Conservation (phyloP, 1,140 invertebrate genomes). For the Bombus waltoni region DNA sequence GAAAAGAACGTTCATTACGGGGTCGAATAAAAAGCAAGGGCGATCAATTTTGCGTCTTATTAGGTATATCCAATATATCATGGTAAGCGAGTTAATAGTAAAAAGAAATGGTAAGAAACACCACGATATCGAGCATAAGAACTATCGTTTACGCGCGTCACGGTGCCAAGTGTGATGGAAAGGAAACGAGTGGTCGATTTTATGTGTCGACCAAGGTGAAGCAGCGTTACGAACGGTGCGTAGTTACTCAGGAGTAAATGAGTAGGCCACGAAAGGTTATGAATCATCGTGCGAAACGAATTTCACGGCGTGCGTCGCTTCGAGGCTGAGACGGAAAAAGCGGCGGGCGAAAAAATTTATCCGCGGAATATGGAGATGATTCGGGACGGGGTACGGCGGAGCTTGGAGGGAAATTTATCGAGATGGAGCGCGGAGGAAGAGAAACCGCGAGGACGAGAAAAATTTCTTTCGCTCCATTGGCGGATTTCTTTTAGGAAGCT, state of each 20-base stretch:
- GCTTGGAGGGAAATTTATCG: conserved; percentile 18
- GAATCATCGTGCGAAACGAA: conserved; percentile 58
- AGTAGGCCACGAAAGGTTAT: conserved; percentile 42
- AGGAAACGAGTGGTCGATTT: conserved; percentile 29
- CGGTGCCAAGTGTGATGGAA: background rate
- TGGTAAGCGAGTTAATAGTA: background rate
- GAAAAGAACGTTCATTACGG: background rate
- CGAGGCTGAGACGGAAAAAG: background rate
- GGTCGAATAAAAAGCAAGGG: background rate
- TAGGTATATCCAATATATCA: background rate
- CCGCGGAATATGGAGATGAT: conserved; percentile 19
- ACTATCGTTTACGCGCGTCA: conserved; percentile 2
- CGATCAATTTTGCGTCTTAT: conserved; percentile 10
- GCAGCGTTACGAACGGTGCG: conserved; percentile 32
- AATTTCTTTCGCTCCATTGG: background rate
- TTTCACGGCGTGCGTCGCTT: conserved; percentile 35
- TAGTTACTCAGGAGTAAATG: conserved; percentile 47
- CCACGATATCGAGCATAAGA: background rate
- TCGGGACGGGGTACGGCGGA: background rate
- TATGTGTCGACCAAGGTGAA: conserved; percentile 31
- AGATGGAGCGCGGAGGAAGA: background rate
- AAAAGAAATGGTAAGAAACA: conserved; percentile 3
- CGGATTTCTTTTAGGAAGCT: background rate
- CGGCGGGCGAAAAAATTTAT: conserved; percentile 29
- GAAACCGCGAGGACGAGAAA: background rate